Evolutionary conservation across 2,888 invertebrate species (phyloP).

Genomic region (Andricus curvator): DNA sequence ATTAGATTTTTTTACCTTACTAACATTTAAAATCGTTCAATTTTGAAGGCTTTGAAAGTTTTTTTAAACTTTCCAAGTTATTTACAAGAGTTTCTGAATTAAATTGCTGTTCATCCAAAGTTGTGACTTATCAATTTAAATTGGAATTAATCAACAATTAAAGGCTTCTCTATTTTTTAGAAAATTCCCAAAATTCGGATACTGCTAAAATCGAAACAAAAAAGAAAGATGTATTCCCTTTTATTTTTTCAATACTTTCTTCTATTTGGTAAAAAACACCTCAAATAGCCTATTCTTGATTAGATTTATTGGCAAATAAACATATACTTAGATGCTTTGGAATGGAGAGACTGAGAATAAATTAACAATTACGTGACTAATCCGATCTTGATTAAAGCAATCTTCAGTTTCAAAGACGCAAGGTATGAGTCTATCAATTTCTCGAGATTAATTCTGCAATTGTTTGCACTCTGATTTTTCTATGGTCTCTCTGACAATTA

Average conservation of each 20-base stretch:
- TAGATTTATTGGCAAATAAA: not conserved
- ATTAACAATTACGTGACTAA: constrained; percentile 63
- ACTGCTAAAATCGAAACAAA: not conserved
- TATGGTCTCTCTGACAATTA: constrained; percentile 64
- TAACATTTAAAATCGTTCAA: no score
- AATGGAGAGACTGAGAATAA: constrained; percentile 38
- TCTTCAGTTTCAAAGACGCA: constrained; percentile 51
- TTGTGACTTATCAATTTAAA: no score
- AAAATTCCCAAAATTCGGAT: no score
- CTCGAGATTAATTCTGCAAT: constrained; percentile 66
- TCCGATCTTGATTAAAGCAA: constrained; percentile 67
- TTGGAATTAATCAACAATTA: no score
- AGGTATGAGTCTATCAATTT: constrained; percentile 55
- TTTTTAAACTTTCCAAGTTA: no score
- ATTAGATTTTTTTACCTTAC: no score
- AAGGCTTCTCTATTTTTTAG: no score
- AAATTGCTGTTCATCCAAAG: no score
- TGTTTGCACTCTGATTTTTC: constrained; percentile 71
- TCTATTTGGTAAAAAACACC: not conserved
- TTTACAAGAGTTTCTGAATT: no score
- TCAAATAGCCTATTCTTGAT: not conserved
- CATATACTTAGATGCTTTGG: not conserved
- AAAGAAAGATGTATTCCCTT: not conserved
- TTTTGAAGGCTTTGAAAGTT: no score
- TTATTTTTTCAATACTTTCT: not conserved